A percentile compares a stretch with the other conserved stretches of the same genome.
These are phyloP conservation scores for Pangasius djambal DNA, from an alignment of 2,797 vertebrate genomes.

Conservation along the genomic window DNA sequence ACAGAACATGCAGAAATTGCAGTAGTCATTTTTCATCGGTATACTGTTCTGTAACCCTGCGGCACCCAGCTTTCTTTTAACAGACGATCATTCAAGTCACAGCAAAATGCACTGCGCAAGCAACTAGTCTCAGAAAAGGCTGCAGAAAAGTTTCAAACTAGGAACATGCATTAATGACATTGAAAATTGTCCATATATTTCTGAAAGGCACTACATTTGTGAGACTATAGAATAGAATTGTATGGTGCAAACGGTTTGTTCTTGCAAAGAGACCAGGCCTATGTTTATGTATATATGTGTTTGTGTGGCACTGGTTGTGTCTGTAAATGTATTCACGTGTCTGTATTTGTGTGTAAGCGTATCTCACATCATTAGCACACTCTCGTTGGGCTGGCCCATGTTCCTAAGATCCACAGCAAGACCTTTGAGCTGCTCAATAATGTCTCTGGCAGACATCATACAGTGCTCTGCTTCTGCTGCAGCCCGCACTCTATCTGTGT, in stretches of 20 bases:
- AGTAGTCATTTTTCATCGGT: background rate
- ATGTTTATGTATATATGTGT: background rate
- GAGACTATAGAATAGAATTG: background rate
- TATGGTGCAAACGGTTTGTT: background rate
- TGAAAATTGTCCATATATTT: background rate
- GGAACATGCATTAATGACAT: background rate
- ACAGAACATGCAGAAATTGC: background rate
- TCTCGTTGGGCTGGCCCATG: constrained; percentile 68
- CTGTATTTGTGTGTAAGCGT: background rate
- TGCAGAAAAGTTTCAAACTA: background rate
- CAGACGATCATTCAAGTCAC: background rate
- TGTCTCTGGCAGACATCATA: constrained; percentile 66
- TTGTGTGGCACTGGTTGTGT: background rate
- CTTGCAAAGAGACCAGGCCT: background rate
- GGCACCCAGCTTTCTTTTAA: background rate
- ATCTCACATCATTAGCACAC: constrained; percentile 66
- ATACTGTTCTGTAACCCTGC: background rate
- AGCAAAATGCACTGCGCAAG: background rate
- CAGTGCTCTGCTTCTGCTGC: constrained; percentile 62
- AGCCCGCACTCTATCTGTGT: constrained; percentile 38
- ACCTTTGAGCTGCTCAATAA: constrained; percentile 65
- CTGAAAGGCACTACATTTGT: background rate
- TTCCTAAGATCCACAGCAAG: constrained; percentile 64
- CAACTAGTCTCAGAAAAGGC: background rate
- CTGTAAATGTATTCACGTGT: background rate